Evolutionary conservation across 2,797 vertebrate genomes (phyloP).

Genomic region (Okamejei kenojei): DNA sequence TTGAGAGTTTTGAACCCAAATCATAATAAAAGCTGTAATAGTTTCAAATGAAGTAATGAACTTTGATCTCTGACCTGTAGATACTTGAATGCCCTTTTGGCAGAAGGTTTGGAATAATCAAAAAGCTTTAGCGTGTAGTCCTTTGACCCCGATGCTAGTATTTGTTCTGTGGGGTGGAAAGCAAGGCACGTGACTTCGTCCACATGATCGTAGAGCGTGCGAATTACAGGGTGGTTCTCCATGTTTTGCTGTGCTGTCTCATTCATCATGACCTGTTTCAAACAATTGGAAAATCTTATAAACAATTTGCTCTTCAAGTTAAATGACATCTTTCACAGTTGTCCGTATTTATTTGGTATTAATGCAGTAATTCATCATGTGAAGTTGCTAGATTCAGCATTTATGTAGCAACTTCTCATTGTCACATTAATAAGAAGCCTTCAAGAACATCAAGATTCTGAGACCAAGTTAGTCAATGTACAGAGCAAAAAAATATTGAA

Average conservation of each 20-base stretch:
- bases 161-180: conserved; percentile 93
- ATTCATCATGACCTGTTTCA: conserved; percentile 90
- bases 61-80: conserved; percentile 73
- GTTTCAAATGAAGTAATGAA: neutral
- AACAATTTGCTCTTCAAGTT: neutral
- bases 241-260: conserved; percentile 98
- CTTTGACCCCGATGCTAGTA: conserved; percentile 88
- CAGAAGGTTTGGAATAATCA: conserved; percentile 96
- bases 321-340: neutral
- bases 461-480: neutral
- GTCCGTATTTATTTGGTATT: neutral
- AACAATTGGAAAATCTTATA: neutral
- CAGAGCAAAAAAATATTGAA: neutral
- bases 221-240: conserved; percentile 97
- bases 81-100: conserved; percentile 95
- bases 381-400: neutral
- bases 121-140: conserved; percentile 96
- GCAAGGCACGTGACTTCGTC: conserved; percentile 94
- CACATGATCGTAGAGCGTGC: conserved; percentile 92
- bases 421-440: neutral
- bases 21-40: neutral
- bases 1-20: neutral
- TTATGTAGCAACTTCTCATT: neutral
- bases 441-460: neutral
- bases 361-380: neutral